These are phyloP conservation scores for Teleopsis dalmanni DNA, from an alignment of 1,140 invertebrate genomes.

Conservation along the genomic window DNA sequence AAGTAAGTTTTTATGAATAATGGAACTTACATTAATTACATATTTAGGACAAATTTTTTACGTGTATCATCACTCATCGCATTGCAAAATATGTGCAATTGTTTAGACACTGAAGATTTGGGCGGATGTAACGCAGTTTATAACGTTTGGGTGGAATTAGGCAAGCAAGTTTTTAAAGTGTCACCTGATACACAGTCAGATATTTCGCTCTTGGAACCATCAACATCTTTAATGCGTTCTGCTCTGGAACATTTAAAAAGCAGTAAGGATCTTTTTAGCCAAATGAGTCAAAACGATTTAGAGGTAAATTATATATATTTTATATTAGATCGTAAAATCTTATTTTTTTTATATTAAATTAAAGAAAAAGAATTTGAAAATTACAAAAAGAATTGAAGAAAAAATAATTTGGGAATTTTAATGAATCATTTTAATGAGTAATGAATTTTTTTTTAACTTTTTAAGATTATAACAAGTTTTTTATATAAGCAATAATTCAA, in stretches of 20 bases:
- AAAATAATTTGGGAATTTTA: too few relatives aligned
- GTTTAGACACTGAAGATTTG: slow-evolving; percentile 24
- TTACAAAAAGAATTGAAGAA: too few relatives aligned
- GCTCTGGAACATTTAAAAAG: slow-evolving; percentile 25
- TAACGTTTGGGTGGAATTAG: slow-evolving; percentile 31
- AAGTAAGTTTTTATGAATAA: slow-evolving; percentile 12
- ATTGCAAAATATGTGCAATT: slow-evolving; percentile 30
- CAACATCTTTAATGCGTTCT: slow-evolving; percentile 32
- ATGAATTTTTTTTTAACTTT: too few relatives aligned
- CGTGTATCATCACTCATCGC: slow-evolving; percentile 28
- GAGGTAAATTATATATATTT: slow-evolving; percentile 12
- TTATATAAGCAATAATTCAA: too few relatives aligned
- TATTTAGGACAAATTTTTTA: slow-evolving; percentile 16
- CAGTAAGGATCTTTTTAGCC: slow-evolving; percentile 32
- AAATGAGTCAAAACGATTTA: slow-evolving; percentile 40
- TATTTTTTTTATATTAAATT: background rate
- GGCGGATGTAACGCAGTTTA: slow-evolving; percentile 26
- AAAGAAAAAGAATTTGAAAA: too few relatives aligned
- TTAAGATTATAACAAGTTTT: too few relatives aligned
- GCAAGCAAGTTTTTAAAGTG: slow-evolving; percentile 31
- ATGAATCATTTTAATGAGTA: too few relatives aligned
- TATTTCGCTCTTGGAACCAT: slow-evolving; percentile 22
- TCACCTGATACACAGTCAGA: slow-evolving; percentile 18
- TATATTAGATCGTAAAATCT: background rate
- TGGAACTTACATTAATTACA: background rate